Evolutionary conservation across 37 sponge, comb jelly and placozoan species (phyloP), one percentile per base, ranked within the genome.

Genomic region (Tethya wilhelma): DNA sequence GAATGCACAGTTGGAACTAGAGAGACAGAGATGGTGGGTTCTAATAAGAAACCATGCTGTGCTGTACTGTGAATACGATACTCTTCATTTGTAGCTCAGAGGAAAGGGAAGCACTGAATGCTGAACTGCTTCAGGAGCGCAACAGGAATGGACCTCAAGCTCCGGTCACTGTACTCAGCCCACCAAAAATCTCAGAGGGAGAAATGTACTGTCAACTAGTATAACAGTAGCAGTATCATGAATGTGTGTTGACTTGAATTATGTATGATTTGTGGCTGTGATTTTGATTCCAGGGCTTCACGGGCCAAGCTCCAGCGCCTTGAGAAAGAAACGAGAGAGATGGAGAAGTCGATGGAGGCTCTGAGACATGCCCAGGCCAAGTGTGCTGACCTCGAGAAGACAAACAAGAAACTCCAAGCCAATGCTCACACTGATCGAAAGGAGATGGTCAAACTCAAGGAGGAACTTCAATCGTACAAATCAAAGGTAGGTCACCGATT

Each of bases 1-100:
- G 75, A 95, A 95, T 49, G 95, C 95, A 28, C 95, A 88, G 85
- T 79, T 95, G 69, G 91, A 84, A 25, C 67, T 90, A 38, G 91
- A 95, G 76, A 87, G 79, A 28, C 80, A 89, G 77, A 91, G 33
- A 71, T 49, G 67, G 84, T 88, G 59, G 66, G 65, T 22, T 14
- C 12, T 30, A n/a, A n/a, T 70, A 11, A 44, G 14, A n/a, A n/a
- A n/a, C n/a, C n/a, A n/a, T 49, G 14, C 9, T 49, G 53, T 49
- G 14, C 53, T 49, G 53, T 19, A 14, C 53, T 49, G 9, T 49
- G 53, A 9, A 42, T 20, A 22, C 73, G 3, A 23, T 75, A 19
- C 9, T 19, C 34, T 59, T 20, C 6, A 34, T 19, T 8, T 58
- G 1, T 41, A 84, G 85, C 44, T 60, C 66, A 6, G 86, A 85